Percentiles rank a stretch among this genome's conserved stretches.
These are phyloP conservation scores for Poecile atricapillus DNA, from an alignment of 2,113 vertebrate species.

Conservation along the genomic window DNA sequence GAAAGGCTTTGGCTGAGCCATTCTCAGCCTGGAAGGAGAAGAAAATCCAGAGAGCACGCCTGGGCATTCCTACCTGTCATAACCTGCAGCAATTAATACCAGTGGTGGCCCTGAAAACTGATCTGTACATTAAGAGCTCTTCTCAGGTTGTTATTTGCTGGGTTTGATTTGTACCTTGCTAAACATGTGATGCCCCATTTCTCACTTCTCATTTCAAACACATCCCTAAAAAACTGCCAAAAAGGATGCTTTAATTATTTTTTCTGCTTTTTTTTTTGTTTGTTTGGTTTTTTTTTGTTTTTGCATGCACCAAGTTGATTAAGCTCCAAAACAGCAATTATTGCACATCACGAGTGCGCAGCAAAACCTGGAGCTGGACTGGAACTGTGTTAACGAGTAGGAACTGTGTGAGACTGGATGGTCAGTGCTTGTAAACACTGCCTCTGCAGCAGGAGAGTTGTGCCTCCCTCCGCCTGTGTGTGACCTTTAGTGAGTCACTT, in stretches of 20 bases:
- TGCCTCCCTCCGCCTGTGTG: not conserved
- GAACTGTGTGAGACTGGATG: not conserved
- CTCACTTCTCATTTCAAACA: not conserved
- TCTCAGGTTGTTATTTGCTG: not conserved
- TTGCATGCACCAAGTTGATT: not conserved
- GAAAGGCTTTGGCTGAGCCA: constrained; percentile 2
- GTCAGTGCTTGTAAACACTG: constrained; percentile 19
- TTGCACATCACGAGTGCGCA: not conserved
- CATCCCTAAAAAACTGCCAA: not conserved
- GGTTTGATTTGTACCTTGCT: not conserved
- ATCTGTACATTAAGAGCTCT: not conserved
- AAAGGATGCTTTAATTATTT: not conserved
- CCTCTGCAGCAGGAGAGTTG: not conserved
- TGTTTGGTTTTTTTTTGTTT: no score
- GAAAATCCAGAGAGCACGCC: not conserved
- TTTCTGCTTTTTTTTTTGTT: no score
- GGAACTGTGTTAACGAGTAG: not conserved
- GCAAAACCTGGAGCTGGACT: not conserved
- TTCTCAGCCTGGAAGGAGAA: not conserved
- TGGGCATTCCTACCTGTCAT: constrained; percentile 26
- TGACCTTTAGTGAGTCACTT: constrained; percentile 61
- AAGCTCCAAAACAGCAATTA: not conserved
- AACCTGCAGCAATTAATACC: constrained; percentile 14
- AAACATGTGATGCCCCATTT: not conserved
- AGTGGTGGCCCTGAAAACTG: not conserved